Base-by-base conservation (phyloP, 2,113 vertebrate species). In the Sapajus apella region DNA sequence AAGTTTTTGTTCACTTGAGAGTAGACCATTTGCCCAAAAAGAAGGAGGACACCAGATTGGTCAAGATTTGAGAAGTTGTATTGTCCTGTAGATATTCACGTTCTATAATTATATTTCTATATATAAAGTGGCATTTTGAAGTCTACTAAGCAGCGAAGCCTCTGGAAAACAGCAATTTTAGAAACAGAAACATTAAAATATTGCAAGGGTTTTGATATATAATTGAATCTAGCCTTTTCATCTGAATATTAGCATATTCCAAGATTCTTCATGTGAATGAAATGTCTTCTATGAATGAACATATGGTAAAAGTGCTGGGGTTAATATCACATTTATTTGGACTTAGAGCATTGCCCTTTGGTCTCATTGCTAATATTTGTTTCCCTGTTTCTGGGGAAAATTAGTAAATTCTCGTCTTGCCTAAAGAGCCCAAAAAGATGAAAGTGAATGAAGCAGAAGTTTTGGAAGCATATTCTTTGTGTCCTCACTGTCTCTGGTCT, bases 191-290 rank as follows among this genome's bases (percentile, higher is more conserved):
- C 50, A 8, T 55, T 96, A 70, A 21, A 95, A 91, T 96, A 72
- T 30, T 96, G n/a, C 27, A 92, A 8, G 87, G 37, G 68, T 97
- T 97, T 92, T 96, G 80, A 85, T 95, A 96, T 92, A 32, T 93
- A 81, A 95, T 90, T 96, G 91, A 97, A 92, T 86, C 52, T 92
- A 96, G 72, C 35, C 58, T 82, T 95, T 97, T 89, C 76, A 91
- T 94, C 88, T 96, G 50, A 97, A 8, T 2, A 45, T n/a, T 21
- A 47, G 16, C 79, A 72, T 80, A 73, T 77, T 97, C n/a, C 32
- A 85, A 58, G 90, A 93, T 23, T 23, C 56, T 93, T 96, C 64
- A 87, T 58, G 35, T 75, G 52, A 81, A 77, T 58, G 64, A 96
- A 56, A 87, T 61, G 50, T 45, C 90, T 75, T 93, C 90, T 75